Conservation (phyloP, 2,113 vertebrate genomes). For the Catharus bicknelli region DNA sequence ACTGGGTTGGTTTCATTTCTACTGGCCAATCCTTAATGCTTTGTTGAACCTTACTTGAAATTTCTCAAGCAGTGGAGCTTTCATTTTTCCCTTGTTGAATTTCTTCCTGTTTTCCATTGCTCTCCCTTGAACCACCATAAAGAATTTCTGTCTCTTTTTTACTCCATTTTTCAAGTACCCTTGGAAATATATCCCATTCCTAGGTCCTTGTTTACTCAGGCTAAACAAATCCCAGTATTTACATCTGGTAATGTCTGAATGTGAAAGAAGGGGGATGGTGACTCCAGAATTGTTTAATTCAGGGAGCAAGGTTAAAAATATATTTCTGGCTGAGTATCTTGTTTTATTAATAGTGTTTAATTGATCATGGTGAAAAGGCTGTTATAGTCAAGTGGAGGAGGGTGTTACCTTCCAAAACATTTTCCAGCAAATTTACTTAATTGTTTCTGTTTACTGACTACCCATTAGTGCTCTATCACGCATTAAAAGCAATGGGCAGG, state of each 20-base stretch:
- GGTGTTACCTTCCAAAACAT: conserved; percentile 53
- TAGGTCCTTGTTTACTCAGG: not conserved
- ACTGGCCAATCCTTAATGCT: not conserved
- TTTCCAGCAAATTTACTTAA: conserved; percentile 66
- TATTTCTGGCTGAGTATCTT: conserved; percentile 33
- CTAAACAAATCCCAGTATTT: not conserved
- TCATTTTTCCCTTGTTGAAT: not conserved
- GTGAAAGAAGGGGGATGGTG: not conserved
- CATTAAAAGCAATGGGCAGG: conserved; percentile 59
- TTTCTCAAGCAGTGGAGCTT: not conserved
- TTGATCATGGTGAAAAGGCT: conserved; percentile 56
- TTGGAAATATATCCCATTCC: not conserved
- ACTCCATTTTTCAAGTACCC: not conserved
- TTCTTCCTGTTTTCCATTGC: not conserved
- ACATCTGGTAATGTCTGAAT: not conserved
- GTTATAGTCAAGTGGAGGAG: conserved; percentile 55
- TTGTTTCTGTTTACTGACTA: conserved; percentile 62
- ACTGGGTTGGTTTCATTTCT: not conserved
- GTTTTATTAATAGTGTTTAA: conserved; percentile 51
- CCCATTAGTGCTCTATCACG: conserved; percentile 21
- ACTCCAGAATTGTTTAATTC: not conserved
- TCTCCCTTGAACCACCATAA: not conserved
- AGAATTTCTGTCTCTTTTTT: not conserved
- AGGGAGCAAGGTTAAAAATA: conserved; percentile 43
- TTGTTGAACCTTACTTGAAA: not conserved